These are phyloP conservation scores for Gadus macrocephalus DNA, from an alignment of 2,113 vertebrate genomes.

Conservation along the genomic window DNA sequence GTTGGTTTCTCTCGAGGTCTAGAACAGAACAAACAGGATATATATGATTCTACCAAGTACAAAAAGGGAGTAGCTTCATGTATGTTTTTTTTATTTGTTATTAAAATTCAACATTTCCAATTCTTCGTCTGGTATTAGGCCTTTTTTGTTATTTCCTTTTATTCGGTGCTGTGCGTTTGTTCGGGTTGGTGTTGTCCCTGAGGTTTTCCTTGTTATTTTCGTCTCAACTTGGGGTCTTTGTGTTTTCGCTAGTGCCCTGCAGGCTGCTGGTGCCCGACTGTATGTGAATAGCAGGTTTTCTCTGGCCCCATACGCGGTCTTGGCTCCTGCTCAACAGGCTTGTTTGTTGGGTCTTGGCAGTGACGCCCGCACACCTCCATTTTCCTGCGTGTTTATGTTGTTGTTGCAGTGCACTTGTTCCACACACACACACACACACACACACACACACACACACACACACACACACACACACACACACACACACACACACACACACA, in stretches of 20 bases:
- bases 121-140: slow-evolving; percentile 26
- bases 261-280: slow-evolving; percentile 16
- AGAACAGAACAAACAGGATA: no score
- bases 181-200: slow-evolving; percentile 28
- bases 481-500: no score
- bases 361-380: slow-evolving; percentile 25
- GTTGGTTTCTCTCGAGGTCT: no score
- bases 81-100: no score
- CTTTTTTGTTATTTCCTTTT: not conserved
- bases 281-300: slow-evolving; percentile 41
- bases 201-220: slow-evolving; percentile 1
- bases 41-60: no score
- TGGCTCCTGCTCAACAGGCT: slow-evolving; percentile 43
- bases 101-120: no score
- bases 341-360: slow-evolving; percentile 42
- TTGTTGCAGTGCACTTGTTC: not conserved
- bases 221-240: slow-evolving; percentile 37
- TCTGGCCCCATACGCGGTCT: slow-evolving; percentile 35
- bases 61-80: no score
- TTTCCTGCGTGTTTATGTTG: slow-evolving; percentile 20
- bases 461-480: no score
- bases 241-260: slow-evolving; percentile 21
- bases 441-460: no score
- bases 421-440: no score
- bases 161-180: slow-evolving; percentile 4